Conservation (phyloP, 2,797 vertebrate genomes). For the Microtus obscurus region DNA sequence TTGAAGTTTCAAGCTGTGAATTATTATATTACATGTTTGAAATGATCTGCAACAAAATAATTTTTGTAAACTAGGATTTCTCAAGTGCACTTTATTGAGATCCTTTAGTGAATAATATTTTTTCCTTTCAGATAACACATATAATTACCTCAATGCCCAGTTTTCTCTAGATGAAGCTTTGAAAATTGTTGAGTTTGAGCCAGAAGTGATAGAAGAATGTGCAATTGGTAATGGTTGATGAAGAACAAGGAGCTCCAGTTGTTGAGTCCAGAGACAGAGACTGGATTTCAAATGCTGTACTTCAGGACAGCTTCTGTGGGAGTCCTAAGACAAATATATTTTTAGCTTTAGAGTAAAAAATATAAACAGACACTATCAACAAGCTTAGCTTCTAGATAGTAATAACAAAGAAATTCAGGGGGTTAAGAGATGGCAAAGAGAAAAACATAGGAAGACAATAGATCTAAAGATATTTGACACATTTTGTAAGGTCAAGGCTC, state of each 20-base stretch:
- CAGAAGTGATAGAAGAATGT: not conserved
- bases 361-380: not conserved
- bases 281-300: not conserved
- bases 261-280: not conserved
- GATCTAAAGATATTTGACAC: not conserved
- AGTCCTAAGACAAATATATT: not conserved
- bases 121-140: conserved; percentile 5
- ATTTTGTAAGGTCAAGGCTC: not conserved
- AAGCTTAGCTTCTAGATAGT: not conserved
- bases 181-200: not conserved
- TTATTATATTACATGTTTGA: not conserved
- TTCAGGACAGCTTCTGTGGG: not conserved
- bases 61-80: not conserved
- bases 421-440: not conserved
- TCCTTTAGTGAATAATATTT: not conserved
- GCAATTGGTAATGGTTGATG: not conserved
- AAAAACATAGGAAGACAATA: not conserved
- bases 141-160: not conserved
- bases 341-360: not conserved
- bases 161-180: not conserved
- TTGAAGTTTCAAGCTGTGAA: not conserved
- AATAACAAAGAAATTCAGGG: not conserved
- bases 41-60: not conserved
- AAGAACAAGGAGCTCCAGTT: not conserved
- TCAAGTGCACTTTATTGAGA: not conserved